These are phyloP conservation scores for Aphelenchoides fujianensis DNA, from an alignment of 1,140 invertebrate species.

Conservation along the genomic window DNA sequence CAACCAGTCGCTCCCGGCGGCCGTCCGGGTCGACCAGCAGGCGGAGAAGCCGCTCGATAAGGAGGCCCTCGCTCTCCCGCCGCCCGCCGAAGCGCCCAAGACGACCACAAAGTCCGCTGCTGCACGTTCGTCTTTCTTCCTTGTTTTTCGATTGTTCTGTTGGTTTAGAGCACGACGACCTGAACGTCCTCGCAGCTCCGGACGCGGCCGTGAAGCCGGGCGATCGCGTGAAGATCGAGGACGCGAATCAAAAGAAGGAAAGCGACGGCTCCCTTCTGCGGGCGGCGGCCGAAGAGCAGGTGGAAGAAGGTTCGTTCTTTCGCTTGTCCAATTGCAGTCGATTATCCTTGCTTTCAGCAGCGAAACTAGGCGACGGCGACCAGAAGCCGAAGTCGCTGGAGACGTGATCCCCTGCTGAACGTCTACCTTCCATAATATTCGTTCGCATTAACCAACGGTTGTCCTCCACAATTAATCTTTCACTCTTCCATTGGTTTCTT, in stretches of 20 bases:
- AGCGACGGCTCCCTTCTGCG: not conserved
- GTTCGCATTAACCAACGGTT: too few relatives aligned
- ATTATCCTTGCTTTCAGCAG: not conserved
- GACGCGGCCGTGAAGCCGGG: not conserved
- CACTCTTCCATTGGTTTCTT: too few relatives aligned
- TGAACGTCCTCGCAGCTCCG: not conserved
- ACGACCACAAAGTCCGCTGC: too few relatives aligned
- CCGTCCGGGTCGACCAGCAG: too few relatives aligned
- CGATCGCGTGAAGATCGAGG: conserved; percentile 8
- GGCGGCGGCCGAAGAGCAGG: conserved; percentile 1
- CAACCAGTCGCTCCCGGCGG: not conserved
- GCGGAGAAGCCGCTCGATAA: not conserved
- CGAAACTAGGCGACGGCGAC: too few relatives aligned
- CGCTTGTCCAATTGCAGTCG: not conserved
- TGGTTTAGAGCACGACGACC: too few relatives aligned
- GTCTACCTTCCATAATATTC: too few relatives aligned
- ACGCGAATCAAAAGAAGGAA: conserved; percentile 6
- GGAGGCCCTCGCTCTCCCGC: not conserved
- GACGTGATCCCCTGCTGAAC: too few relatives aligned
- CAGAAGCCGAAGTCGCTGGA: too few relatives aligned
- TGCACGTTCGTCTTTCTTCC: too few relatives aligned
- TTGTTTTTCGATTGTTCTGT: too few relatives aligned
- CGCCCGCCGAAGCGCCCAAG: not conserved
- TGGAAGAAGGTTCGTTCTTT: not conserved
- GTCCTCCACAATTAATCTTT: too few relatives aligned